Conservation (phyloP, 1,140 invertebrate genomes). For the Helicoverpa zea region DNA sequence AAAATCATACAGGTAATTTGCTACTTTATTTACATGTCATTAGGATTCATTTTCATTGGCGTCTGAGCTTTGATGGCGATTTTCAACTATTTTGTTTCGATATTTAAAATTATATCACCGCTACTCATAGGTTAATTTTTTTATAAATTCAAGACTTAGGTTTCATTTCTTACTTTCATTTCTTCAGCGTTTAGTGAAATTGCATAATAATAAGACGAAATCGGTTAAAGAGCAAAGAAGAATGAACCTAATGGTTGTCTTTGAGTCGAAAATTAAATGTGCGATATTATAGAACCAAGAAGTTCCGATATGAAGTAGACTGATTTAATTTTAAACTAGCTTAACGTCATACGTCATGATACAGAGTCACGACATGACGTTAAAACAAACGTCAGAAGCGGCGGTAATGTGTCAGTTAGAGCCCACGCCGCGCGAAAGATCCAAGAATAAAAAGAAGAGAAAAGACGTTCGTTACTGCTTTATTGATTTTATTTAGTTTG, state of each 20-base stretch:
- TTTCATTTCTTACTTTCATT: no score
- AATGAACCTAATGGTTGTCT: no score
- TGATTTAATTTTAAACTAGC: neutral
- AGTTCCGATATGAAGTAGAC: no score
- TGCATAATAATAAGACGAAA: no score
- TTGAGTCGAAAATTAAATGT: no score
- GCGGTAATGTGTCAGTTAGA: constrained; percentile 78
- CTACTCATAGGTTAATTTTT: no score
- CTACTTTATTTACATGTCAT: neutral
- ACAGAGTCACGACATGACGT: constrained; percentile 69
- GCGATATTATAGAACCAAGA: no score
- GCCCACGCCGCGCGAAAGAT: constrained; percentile 65
- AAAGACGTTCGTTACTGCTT: constrained; percentile 65
- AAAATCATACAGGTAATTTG: constrained; percentile 78
- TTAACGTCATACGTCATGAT: neutral
- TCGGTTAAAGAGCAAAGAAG: no score
- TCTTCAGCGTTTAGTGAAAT: no score
- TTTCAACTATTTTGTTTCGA: neutral
- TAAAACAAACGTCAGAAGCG: constrained; percentile 66
- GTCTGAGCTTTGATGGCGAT: neutral
- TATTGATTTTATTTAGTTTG: neutral
- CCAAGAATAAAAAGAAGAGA: constrained; percentile 74
- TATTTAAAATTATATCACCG: no score
- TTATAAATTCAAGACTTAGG: no score
- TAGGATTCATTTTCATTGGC: neutral